phyloP scores from a whole-genome alignment of 2,113 vertebrate genomes.

The Phodopus roborovskii region DNA sequence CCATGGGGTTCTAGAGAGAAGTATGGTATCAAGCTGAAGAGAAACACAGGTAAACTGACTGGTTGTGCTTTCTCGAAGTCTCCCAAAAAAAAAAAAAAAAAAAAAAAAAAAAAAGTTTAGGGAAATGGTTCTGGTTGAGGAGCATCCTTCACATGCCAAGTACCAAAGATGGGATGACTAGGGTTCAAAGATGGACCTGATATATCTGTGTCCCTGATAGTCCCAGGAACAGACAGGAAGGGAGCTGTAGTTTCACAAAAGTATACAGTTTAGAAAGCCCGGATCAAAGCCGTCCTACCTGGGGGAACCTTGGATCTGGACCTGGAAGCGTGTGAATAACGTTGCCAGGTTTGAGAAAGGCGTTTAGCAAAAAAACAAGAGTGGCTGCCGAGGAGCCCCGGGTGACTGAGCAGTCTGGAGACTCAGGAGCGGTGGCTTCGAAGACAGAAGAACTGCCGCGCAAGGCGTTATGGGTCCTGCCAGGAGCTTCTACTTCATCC shows the following conservation, averaged over 20 bases:
- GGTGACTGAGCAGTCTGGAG: not conserved
- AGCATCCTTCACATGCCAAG: not conserved
- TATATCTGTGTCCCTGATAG: not conserved
- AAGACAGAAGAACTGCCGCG: not conserved
- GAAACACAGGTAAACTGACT: not conserved
- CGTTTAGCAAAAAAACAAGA: not conserved
- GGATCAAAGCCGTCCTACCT: not conserved
- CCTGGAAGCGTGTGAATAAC: conserved; percentile 2
- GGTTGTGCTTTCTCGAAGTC: not conserved
- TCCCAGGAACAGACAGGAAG: not conserved
- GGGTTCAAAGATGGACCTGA: conserved; percentile 5
- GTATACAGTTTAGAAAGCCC: not conserved
- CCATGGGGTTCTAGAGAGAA: not conserved
- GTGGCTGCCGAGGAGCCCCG: not conserved
- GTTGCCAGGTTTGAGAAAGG: conserved; percentile 4
- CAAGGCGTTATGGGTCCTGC: not conserved
- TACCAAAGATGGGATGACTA: not conserved
- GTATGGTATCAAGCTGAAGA: not conserved
- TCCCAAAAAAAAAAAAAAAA: not conserved
- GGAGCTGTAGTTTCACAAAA: not conserved
- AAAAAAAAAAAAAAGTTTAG: not conserved
- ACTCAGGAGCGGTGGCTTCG: not conserved
- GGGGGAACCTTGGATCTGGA: not conserved
- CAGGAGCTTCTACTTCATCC: not conserved
- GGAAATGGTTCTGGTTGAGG: not conserved